Evolutionary conservation across 2,113 vertebrate genomes (phyloP).

Genomic region (Oryzias javanicus): DNA sequence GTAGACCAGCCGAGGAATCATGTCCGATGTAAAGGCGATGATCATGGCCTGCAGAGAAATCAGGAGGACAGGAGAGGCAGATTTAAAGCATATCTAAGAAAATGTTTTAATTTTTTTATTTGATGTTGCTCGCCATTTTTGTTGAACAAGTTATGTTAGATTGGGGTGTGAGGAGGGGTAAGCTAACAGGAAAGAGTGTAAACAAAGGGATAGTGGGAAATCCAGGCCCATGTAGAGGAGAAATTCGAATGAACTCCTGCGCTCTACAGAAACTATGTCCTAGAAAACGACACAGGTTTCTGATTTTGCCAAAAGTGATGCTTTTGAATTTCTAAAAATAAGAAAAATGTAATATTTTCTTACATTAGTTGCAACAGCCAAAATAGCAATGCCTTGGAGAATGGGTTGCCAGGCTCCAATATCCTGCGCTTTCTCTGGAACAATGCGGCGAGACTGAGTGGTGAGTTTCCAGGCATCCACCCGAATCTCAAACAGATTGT

Average conservation of each 20-base stretch:
- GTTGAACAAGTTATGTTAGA: no score
- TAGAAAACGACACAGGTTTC: no score
- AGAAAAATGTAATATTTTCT: slow-evolving; percentile 41
- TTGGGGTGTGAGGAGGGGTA: no score
- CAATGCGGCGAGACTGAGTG: slow-evolving; percentile 87
- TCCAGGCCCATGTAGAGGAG: no score
- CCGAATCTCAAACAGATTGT: slow-evolving; percentile 91
- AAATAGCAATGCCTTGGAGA: slow-evolving; percentile 87
- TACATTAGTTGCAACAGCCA: slow-evolving; percentile 92
- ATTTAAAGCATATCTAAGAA: no score
- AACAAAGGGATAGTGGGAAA: no score
- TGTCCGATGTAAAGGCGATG: slow-evolving; percentile 93
- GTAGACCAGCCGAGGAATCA: slow-evolving; percentile 94
- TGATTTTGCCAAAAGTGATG: no score
- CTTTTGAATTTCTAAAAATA: neutral
- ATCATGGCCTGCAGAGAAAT: slow-evolving; percentile 86
- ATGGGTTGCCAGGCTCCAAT: slow-evolving; percentile 96
- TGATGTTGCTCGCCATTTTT: no score
- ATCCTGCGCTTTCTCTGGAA: slow-evolving; percentile 88
- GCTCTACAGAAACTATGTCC: no score
- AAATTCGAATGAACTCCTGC: no score
- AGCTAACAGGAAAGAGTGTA: no score
- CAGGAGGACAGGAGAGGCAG: neutral
- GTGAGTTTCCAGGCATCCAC: slow-evolving; percentile 93
- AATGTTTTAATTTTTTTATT: no score